These are phyloP conservation scores for Protaetia brevitarsis DNA, from an alignment of 1,140 invertebrate species.

Conservation along the genomic window DNA sequence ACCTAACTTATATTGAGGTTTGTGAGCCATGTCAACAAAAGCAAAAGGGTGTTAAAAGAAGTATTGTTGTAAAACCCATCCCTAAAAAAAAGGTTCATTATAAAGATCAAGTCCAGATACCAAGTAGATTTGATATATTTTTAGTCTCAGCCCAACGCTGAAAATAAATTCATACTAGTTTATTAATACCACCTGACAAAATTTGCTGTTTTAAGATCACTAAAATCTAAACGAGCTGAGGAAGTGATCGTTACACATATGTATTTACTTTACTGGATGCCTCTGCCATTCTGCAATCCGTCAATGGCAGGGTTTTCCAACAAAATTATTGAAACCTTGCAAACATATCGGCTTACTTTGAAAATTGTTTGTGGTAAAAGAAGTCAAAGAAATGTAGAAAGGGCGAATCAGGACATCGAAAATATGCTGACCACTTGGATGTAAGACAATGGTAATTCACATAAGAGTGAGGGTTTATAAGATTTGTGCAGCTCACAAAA, in stretches of 20 bases:
- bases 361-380: conserved; percentile 30
- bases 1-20: background rate
- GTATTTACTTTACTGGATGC: too few species aligned
- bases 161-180: background rate
- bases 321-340: conserved; percentile 22
- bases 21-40: background rate
- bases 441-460: conserved; percentile 35
- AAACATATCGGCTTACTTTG: conserved; percentile 24
- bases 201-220: background rate
- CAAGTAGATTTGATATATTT: background rate
- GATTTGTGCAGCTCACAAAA: conserved; percentile 43
- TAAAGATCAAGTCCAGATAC: background rate
- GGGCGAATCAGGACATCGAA: conserved; percentile 44
- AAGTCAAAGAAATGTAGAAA: conserved; percentile 36
- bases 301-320: conserved; percentile 40
- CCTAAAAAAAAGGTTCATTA: background rate
- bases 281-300: conserved; percentile 40
- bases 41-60: background rate
- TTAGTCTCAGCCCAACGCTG: background rate
- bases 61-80: background rate
- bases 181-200: background rate
- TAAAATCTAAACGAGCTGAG: too few species aligned
- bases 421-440: conserved; percentile 45
- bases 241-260: too few species aligned
- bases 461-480: conserved; percentile 41